Evolutionary conservation across 2,797 vertebrate species (phyloP).

Genomic region (Microctenopoma steveboyesi): DNA sequence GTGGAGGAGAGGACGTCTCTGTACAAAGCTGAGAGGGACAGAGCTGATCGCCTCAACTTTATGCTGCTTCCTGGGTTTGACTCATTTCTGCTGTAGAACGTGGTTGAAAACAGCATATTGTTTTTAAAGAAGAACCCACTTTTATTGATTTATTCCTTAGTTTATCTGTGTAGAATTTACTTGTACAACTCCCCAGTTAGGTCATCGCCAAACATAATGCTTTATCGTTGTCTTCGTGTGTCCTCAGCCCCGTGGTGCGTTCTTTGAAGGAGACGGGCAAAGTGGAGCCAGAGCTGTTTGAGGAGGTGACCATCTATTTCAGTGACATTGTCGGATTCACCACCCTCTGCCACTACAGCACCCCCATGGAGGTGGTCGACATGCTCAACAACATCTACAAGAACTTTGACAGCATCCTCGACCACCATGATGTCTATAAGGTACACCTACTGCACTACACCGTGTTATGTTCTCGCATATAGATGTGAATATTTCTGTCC

Average conservation of each 20-base stretch:
- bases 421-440: constrained; percentile 98
- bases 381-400: constrained; percentile 99
- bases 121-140: no score
- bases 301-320: constrained; percentile 97
- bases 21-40: constrained; percentile 95
- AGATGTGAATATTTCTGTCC: neutral
- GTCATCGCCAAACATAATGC: no score
- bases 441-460: constrained; percentile 40
- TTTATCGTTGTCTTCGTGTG: neutral
- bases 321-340: constrained; percentile 99
- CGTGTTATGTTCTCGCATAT: neutral
- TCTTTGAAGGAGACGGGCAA: constrained; percentile 94
- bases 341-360: constrained; percentile 97
- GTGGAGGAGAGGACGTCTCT: constrained; percentile 94
- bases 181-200: no score
- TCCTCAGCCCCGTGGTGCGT: constrained; percentile 91
- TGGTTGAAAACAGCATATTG: no score
- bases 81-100: no score
- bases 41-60: constrained; percentile 94
- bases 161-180: no score
- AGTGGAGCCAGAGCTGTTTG: constrained; percentile 94
- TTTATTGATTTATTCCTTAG: no score
- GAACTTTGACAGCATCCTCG: constrained; percentile 96
- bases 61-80: constrained; percentile 93
- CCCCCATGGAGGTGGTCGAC: constrained; percentile 98